Percentiles rank a stretch among this genome's conserved stretches.
These are phyloP conservation scores for Ditula angustiorana DNA, from an alignment of 2,888 invertebrate species.

Conservation along the genomic window DNA sequence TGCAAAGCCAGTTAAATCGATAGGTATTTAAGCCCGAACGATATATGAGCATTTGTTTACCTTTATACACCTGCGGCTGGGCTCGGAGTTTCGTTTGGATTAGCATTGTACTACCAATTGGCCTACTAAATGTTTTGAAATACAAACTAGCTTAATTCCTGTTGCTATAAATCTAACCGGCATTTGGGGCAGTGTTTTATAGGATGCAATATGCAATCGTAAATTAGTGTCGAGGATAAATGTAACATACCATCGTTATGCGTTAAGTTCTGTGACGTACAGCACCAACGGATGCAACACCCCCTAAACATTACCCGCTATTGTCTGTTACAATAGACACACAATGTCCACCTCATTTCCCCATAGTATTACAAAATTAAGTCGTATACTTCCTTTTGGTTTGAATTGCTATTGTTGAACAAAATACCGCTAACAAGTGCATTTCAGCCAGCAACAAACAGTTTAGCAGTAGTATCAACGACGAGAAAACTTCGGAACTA, in stretches of 20 bases:
- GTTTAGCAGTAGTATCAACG: constrained; percentile 8
- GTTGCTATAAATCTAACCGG: not conserved
- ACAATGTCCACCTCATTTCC: too few species aligned
- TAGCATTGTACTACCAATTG: constrained; percentile 5
- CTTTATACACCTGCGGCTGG: constrained; percentile 35
- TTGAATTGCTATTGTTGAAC: not conserved
- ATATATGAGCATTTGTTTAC: constrained; percentile 40
- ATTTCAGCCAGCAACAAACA: not conserved
- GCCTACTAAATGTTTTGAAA: not conserved
- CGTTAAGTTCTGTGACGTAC: too few species aligned
- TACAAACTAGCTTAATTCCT: not conserved
- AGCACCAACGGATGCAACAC: too few species aligned
- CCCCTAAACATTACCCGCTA: too few species aligned
- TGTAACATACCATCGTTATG: too few species aligned
- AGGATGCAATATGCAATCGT: not conserved
- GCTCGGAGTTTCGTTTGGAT: constrained; percentile 20
- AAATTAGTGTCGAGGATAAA: not conserved
- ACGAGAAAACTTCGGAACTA: constrained; percentile 16
- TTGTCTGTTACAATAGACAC: too few species aligned
- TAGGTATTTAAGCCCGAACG: constrained; percentile 39
- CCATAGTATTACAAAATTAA: too few species aligned
- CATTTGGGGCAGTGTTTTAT: not conserved
- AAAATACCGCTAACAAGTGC: not conserved
- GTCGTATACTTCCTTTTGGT: too few species aligned
- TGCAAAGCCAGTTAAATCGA: constrained; percentile 39